Conservation (phyloP, 2,888 invertebrate species). For the Rutpela maculata region DNA sequence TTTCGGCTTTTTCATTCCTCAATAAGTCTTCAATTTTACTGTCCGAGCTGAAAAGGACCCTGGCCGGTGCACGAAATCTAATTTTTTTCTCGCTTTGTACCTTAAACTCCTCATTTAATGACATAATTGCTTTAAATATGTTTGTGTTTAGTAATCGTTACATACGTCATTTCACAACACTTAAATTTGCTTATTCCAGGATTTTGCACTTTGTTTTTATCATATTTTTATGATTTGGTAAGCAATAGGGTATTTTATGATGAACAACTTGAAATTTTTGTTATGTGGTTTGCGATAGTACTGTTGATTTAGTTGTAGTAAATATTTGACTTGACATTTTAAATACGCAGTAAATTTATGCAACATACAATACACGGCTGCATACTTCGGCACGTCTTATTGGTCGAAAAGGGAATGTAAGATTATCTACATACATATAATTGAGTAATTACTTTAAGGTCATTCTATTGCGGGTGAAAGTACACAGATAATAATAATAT, state of each 20-base stretch:
- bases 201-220: slow-evolving; percentile 29
- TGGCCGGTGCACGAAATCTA: slow-evolving; percentile 73
- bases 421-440: too few species aligned
- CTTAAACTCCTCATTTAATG: slow-evolving; percentile 37
- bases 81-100: slow-evolving; percentile 71
- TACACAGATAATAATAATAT: too few species aligned
- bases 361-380: slow-evolving; percentile 10
- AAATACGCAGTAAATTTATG: slow-evolving; percentile 8
- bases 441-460: too few species aligned
- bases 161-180: slow-evolving; percentile 28
- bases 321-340: slow-evolving; percentile 18
- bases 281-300: slow-evolving; percentile 18
- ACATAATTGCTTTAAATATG: slow-evolving; percentile 35
- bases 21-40: slow-evolving; percentile 71
- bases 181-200: slow-evolving; percentile 14
- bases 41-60: slow-evolving; percentile 71
- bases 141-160: slow-evolving; percentile 21
- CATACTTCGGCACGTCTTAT: too few species aligned
- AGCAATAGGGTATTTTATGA: slow-evolving; percentile 7
- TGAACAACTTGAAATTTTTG: slow-evolving; percentile 37
- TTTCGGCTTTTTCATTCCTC: slow-evolving; percentile 63
- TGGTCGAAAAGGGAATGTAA: too few species aligned
- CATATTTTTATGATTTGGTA: slow-evolving; percentile 26
- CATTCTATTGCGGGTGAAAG: too few species aligned
- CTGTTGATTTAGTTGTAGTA: slow-evolving; percentile 12